phyloP scores from a whole-genome alignment of 1,140 invertebrate species.

The Aphelinus atriplicis region DNA sequence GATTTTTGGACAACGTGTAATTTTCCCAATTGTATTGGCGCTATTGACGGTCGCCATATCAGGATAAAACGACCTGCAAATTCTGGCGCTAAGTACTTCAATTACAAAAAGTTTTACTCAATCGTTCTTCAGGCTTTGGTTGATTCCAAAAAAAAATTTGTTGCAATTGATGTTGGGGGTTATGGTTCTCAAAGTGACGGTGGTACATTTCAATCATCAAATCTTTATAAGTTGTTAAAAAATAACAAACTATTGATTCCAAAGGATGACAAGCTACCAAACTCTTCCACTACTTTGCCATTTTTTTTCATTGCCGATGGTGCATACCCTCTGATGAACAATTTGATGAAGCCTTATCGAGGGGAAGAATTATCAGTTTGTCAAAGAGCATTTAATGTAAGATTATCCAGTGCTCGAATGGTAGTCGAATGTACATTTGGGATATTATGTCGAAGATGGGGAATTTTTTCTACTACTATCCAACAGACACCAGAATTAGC shows the following conservation, averaged over 20 bases:
- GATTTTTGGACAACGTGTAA: too few species aligned
- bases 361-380: background rate
- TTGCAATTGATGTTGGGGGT: too few species aligned
- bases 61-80: too few species aligned
- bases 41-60: too few species aligned
- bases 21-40: too few species aligned
- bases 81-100: too few species aligned
- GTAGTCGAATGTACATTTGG: too few species aligned
- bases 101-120: too few species aligned
- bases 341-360: constrained; percentile 3
- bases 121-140: too few species aligned
- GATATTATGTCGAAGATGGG: background rate
- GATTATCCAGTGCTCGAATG: background rate
- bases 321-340: background rate
- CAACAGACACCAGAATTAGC: background rate
- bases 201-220: too few species aligned
- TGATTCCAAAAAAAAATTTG: too few species aligned
- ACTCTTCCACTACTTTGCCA: background rate
- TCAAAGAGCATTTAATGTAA: background rate
- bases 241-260: background rate
- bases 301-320: constrained; percentile 5
- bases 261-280: background rate
- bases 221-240: background rate
- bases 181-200: too few species aligned
- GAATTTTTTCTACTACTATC: background rate